Evolutionary conservation across 2,888 invertebrate genomes (phyloP).

Genomic region (Drosophila greeni): DNA sequence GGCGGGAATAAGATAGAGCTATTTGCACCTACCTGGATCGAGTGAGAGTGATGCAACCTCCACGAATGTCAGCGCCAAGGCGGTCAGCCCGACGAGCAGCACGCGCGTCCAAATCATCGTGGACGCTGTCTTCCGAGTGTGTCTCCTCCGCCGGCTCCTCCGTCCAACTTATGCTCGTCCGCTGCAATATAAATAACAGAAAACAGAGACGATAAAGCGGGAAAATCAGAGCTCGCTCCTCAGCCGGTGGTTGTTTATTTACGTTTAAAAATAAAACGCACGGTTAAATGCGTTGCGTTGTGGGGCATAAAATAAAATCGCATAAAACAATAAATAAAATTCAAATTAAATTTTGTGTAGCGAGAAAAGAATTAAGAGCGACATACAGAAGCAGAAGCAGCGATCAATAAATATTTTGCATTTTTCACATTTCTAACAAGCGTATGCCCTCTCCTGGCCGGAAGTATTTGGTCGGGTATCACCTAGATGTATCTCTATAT

Average conservation of each 20-base stretch:
- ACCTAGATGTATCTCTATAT: conserved; percentile 34
- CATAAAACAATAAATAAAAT: conserved; percentile 65
- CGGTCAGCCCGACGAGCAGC: conserved; percentile 63
- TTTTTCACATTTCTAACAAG: conserved; percentile 47
- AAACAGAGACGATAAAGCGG: conserved; percentile 29
- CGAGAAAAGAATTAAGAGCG: conserved; percentile 26
- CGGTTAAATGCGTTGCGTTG: conserved; percentile 54
- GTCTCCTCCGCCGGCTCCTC: conserved; percentile 15
- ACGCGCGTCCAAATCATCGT: conserved; percentile 75
- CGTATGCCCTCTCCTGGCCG: conserved; percentile 44
- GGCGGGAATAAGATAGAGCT: not conserved
- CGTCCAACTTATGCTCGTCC: conserved; percentile 49
- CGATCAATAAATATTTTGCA: conserved; percentile 49
- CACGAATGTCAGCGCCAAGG: conserved; percentile 67
- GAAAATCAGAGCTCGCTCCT: conserved; percentile 21
- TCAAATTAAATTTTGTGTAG: conserved; percentile 58
- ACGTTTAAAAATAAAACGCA: conserved; percentile 65
- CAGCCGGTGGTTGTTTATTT: conserved; percentile 70
- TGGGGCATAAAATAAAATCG: conserved; percentile 47
- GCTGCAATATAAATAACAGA: conserved; percentile 56
- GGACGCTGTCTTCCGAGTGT: conserved; percentile 40
- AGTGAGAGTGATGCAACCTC: conserved; percentile 77
- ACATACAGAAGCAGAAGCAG: conserved; percentile 10
- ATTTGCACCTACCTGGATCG: conserved; percentile 77
- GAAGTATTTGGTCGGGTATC: conserved; percentile 63